Percentiles rank a stretch among this genome's conserved stretches.
Evolutionary conservation across 2,113 vertebrate genomes (phyloP).

Genomic region (Dasyprocta punctata): DNA sequence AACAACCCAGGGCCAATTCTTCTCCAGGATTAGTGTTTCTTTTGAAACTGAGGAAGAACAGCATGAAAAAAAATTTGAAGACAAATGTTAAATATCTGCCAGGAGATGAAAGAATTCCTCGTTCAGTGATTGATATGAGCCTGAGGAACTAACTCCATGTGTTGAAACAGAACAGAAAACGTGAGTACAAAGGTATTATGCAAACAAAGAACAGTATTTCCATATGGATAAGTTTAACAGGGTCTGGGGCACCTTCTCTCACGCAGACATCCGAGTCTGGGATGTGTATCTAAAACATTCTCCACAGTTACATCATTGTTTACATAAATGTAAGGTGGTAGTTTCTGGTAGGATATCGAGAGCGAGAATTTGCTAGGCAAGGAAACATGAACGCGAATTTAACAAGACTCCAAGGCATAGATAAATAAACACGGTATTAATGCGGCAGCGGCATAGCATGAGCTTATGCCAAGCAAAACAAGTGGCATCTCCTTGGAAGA

Average conservation of each 20-base stretch:
- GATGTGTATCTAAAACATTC: conserved; percentile 59
- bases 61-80: conserved; percentile 51
- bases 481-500: conserved; percentile 51
- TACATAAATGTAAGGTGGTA: conserved; percentile 61
- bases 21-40: conserved; percentile 60
- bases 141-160: conserved; percentile 67
- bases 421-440: conserved; percentile 66
- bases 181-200: conserved; percentile 68
- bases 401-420: conserved; percentile 68
- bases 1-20: conserved; percentile 7
- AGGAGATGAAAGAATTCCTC: conserved; percentile 76
- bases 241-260: neutral
- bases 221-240: conserved; percentile 42
- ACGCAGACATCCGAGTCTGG: conserved; percentile 34
- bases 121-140: conserved; percentile 69
- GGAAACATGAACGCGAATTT: conserved; percentile 69
- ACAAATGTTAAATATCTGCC: conserved; percentile 77
- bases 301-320: conserved; percentile 65
- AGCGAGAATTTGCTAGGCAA: conserved; percentile 60
- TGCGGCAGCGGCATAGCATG: neutral
- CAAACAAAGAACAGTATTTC: conserved; percentile 12
- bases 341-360: conserved; percentile 59
- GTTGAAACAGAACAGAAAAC: conserved; percentile 71
- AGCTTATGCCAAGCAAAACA: conserved; percentile 43
- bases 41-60: conserved; percentile 65